Base-by-base conservation (phyloP, 2,888 invertebrate species). In the Himalopsyche japonica region DNA sequence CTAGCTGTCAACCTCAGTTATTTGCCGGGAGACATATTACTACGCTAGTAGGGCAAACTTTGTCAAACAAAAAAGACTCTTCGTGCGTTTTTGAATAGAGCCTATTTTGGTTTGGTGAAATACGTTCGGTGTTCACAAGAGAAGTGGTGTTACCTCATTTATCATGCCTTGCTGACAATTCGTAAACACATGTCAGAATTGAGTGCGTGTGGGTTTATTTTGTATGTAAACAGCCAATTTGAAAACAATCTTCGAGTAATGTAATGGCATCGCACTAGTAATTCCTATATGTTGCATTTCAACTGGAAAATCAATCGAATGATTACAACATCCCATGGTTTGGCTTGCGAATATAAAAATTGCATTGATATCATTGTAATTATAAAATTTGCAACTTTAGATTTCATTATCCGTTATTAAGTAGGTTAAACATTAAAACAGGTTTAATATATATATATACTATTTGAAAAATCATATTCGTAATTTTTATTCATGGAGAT, bases 1-100 rank as follows among this genome's bases (percentile, higher is more conserved):
- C 92, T 92, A 92, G 92, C 92, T 92, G 92, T 92, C 92, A 92
- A 91, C 92, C 92, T 89, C 92, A 92, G 92, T 86, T 92, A 92
- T 91, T 91, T 91, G 92, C 92, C 92, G 86, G 91, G 92, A 92
- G 92, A 92, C 92, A 92, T 92, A 92, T 92, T 92, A 92, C 92
- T 91, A 91, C 91, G 92, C 70, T 81, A 85, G 47, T 83, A 83
- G 83, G 82, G 77, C 84, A 84, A 47, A 82, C 43, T 79, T 76
- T 57, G 76, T 30, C 76, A 48, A 79, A 79, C 81, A 5, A 84
- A 77, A 57, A 27, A 81, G 70, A 49, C 57, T 48, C 82, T 64
- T 79, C 24, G 20, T 15, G 12, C 20, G 15, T 18, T n/a, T 12
- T 49, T 6, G 1, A 8, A 34, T 81, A 83, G 79, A 76, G 83